Conservation (phyloP, 2,888 invertebrate species). For the Laothoe populi region DNA sequence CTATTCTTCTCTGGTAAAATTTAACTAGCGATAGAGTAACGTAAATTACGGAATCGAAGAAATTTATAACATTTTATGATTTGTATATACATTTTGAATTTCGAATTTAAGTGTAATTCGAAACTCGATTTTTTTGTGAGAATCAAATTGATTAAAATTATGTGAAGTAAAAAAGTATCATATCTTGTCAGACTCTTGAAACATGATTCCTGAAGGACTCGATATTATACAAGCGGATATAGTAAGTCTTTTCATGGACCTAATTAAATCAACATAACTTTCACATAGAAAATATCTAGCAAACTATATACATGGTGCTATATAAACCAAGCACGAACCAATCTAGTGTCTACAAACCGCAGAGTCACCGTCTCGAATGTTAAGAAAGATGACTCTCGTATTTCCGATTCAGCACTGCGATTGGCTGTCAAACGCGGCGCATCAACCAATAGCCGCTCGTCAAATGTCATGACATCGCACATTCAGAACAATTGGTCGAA, state of each 20-base stretch:
- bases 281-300: background rate
- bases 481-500: conserved; percentile 70
- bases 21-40: too few relatives aligned
- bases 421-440: conserved; percentile 80
- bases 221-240: too few relatives aligned
- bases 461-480: conserved; percentile 79
- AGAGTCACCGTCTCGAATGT: conserved; percentile 74
- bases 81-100: too few relatives aligned
- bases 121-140: too few relatives aligned
- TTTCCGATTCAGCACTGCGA: conserved; percentile 71
- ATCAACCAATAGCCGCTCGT: conserved; percentile 80
- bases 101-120: too few relatives aligned
- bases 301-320: conserved; percentile 35
- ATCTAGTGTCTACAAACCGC: conserved; percentile 31
- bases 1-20: too few relatives aligned
- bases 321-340: conserved; percentile 29
- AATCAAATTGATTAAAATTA: too few relatives aligned
- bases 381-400: conserved; percentile 81
- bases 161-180: too few relatives aligned
- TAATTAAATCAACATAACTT: background rate
- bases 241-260: background rate
- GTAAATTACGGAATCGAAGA: too few relatives aligned
- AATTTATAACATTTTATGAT: too few relatives aligned
- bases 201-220: too few relatives aligned
- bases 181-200: too few relatives aligned